Percentiles rank a stretch among this genome's conserved stretches.
These are phyloP conservation scores for Sylvilagus bachmani DNA, from an alignment of 2,113 vertebrate species.

Conservation along the genomic window DNA sequence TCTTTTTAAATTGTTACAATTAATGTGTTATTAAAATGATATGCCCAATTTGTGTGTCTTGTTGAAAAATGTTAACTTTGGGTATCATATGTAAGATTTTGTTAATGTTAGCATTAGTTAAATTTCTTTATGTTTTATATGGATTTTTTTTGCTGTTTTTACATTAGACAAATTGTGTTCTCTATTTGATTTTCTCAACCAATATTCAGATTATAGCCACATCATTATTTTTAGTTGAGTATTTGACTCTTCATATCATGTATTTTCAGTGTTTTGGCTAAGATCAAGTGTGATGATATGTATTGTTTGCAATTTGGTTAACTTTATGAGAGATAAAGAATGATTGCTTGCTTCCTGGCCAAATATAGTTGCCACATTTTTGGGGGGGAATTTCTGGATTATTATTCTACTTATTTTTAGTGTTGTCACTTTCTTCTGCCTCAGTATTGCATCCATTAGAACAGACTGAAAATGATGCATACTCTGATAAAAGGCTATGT, in stretches of 20 bases:
- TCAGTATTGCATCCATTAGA: background rate
- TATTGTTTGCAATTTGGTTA: slow-evolving; percentile 18
- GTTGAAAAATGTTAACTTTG: slow-evolving; percentile 16
- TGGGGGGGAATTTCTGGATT: background rate
- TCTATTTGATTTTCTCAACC: background rate
- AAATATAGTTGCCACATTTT: background rate
- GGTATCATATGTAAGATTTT: slow-evolving; percentile 23
- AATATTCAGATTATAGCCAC: background rate
- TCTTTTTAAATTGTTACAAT: background rate
- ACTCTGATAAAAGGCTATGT: background rate
- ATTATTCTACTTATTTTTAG: background rate
- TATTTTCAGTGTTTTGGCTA: too few species aligned
- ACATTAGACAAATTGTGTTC: slow-evolving; percentile 6
- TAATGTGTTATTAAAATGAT: slow-evolving; percentile 34
- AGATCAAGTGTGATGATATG: background rate
- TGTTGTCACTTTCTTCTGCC: background rate
- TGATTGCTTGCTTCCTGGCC: background rate
- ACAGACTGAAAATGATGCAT: background rate
- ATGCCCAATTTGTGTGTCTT: background rate
- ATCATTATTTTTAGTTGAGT: background rate
- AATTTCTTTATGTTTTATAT: slow-evolving; percentile 34
- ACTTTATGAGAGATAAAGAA: slow-evolving; percentile 6
- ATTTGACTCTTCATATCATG: background rate
- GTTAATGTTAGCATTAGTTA: background rate
- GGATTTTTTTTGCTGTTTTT: slow-evolving; percentile 34